phyloP scores from a whole-genome alignment of 2,888 invertebrate genomes.

The Julus scandinavius region DNA sequence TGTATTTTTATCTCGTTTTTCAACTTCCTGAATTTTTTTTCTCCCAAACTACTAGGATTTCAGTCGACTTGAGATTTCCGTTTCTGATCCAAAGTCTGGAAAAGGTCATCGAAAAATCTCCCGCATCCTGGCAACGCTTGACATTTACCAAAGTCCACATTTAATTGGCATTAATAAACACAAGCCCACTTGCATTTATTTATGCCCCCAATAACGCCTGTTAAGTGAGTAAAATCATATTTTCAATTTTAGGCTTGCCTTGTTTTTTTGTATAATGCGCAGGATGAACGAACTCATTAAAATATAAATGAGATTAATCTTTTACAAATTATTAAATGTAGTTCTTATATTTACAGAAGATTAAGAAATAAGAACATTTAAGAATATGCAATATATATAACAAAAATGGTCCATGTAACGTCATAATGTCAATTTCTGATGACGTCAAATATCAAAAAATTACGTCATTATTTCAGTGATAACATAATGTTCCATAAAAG shows the following conservation, averaged over 20 bases:
- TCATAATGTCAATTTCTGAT: too few species aligned
- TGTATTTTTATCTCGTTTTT: slow-evolving; percentile 5
- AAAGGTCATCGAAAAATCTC: background rate
- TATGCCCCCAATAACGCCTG: background rate
- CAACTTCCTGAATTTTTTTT: slow-evolving; percentile 17
- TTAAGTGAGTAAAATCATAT: background rate
- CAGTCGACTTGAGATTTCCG: background rate
- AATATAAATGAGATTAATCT: too few species aligned
- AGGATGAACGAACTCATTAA: too few species aligned
- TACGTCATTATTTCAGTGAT: too few species aligned
- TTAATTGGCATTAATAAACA: slow-evolving; percentile 15
- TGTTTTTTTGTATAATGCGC: too few species aligned
- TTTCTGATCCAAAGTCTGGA: slow-evolving; percentile 31
- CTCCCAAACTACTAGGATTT: background rate
- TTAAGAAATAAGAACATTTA: too few species aligned
- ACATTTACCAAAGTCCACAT: slow-evolving; percentile 19
- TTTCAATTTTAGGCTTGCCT: background rate
- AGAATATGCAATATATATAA: too few species aligned
- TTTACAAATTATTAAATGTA: too few species aligned
- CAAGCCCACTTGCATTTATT: background rate
- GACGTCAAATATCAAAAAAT: too few species aligned
- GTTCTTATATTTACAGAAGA: too few species aligned
- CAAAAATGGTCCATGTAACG: too few species aligned
- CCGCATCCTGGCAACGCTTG: slow-evolving; percentile 3
- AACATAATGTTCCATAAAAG: too few species aligned